Evolutionary conservation across 1,140 invertebrate species (phyloP).

Genomic region (Meloidogyne chitwoodi): DNA sequence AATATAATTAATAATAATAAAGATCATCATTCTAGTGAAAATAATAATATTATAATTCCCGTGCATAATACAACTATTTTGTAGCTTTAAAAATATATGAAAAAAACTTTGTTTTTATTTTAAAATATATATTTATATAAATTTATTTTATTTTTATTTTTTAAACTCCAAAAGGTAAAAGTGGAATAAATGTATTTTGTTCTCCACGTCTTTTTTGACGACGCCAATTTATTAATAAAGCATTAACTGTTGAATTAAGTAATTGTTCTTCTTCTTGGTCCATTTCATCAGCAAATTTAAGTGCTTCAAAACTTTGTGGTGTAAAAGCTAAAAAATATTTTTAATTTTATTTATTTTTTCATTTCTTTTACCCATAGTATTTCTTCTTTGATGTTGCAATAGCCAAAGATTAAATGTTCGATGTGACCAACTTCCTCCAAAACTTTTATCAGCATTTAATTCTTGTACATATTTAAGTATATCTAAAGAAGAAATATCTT

Average conservation of each 20-base stretch:
- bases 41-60: neutral
- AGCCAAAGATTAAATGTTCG: conserved; percentile 44
- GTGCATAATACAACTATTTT: neutral
- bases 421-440: conserved; percentile 20
- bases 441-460: conserved; percentile 23
- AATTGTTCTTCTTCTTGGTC: conserved; percentile 38
- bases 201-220: conserved; percentile 10
- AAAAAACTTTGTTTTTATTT: neutral
- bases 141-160: neutral
- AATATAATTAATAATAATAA: neutral
- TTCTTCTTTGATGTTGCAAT: conserved; percentile 44
- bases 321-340: conserved; percentile 44
- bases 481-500: conserved; percentile 54
- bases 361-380: conserved; percentile 42
- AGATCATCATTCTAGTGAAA: neutral
- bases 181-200: conserved; percentile 31
- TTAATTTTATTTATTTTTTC: neutral
- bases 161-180: conserved; percentile 26
- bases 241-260: conserved; percentile 12
- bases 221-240: conserved; percentile 20
- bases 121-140: neutral
- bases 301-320: conserved; percentile 55
- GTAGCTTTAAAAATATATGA: neutral
- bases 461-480: conserved; percentile 59
- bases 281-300: conserved; percentile 57